Base-by-base conservation (phyloP, 1,140 invertebrate genomes). In the Maniola jurtina region DNA sequence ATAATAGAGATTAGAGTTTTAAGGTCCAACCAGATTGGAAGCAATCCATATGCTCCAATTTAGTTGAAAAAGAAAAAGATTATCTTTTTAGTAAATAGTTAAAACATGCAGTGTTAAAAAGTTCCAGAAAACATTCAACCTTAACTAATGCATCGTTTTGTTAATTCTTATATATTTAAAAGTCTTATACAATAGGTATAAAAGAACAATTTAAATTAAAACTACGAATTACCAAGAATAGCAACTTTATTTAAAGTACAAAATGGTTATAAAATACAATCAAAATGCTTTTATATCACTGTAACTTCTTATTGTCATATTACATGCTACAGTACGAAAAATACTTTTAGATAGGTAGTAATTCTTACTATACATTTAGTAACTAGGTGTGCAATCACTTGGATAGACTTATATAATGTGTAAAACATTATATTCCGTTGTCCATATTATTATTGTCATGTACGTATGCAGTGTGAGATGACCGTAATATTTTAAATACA, bases 201-300 rank as follows among this genome's bases (percentile, higher is more conserved):
- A 55, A 33, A 48, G 25, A 66, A 35, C 40, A 64, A 40, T 10
- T 14, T 50, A 62, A 75, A 88, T 81, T 80, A 64, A 89, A 86
- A 87, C 82, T 76, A 84, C 54, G 68, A 65, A 48, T 59, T 84
- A 81, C 80, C 80, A 86, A 88, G 84, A 88, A 90, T 89, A 89
- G 86, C 83, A 90, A 88, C 85, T 90, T 90, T 90, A 90, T 90
- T 84, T 83, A 89, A 90, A 88, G 89, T 87, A 90, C 85, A 90
- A 89, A 89, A 86, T 81, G 82, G 76, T 86, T 89, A 88, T 89
- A 90, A 88, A 90, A 88, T 90, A 89, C 86, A 90, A 90, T 90
- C 86, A 90, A 90, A 25, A 90, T 90, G 88, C 86, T 83, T 83
- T 86, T 75, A 79, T 34, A 88, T 87, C 87, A 90, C 88, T 90